Conservation (phyloP, 1,140 invertebrate species). For the Chlorops oryzae region DNA sequence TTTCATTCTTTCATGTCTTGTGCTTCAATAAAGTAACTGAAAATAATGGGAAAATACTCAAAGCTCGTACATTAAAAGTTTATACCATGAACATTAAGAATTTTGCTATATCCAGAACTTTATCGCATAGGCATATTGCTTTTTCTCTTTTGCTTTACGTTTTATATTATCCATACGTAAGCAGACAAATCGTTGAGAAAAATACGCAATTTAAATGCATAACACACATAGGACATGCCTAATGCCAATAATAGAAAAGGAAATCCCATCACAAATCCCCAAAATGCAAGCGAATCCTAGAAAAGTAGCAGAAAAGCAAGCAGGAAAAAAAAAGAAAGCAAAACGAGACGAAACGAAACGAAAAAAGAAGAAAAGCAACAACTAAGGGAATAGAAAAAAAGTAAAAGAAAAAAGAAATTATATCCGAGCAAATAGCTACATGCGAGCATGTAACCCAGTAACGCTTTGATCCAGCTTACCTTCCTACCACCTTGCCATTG, state of each 20-base stretch:
- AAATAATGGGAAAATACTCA: too few species aligned
- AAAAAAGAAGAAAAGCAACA: too few species aligned
- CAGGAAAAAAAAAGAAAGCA: constrained; percentile 23
- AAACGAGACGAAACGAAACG: too few species aligned
- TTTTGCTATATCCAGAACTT: constrained; percentile 22
- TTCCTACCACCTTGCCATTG: not conserved
- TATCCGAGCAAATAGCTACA: not conserved
- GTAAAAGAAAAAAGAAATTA: constrained; percentile 5
- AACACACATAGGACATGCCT: constrained; percentile 49
- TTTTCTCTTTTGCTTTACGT: not conserved
- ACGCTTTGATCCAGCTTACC: constrained; percentile 1
- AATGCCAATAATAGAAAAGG: constrained; percentile 49
- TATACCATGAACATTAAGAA: constrained; percentile 42
- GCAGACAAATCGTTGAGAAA: constrained; percentile 48
- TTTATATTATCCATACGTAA: constrained; percentile 27
- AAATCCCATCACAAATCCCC: constrained; percentile 48
- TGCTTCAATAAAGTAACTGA: too few species aligned
- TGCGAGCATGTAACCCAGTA: not conserved
- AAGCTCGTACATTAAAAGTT: not conserved
- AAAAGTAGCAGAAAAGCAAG: too few species aligned
- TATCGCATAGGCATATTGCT: not conserved
- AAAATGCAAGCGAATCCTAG: too few species aligned
- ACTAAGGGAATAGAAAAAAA: constrained; percentile 22
- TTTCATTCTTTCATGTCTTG: too few species aligned
- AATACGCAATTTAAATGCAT: constrained; percentile 50